A percentile compares a stretch with the other conserved stretches of the same genome.
These are phyloP conservation scores for Pseudopipra pipra DNA, from an alignment of 2,113 vertebrate species.

Conservation along the genomic window DNA sequence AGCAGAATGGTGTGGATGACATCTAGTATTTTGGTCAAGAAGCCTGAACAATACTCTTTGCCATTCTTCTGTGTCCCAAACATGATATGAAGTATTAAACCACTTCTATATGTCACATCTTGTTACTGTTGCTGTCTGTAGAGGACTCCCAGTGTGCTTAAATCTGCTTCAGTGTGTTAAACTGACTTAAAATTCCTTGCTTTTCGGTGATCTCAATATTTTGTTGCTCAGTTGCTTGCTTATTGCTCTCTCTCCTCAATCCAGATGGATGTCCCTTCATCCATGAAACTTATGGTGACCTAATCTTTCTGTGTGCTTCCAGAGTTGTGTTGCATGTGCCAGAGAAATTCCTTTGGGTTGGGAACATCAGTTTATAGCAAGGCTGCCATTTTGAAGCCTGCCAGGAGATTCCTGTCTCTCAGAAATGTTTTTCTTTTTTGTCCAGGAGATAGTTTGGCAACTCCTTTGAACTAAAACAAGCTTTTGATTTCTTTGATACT, in stretches of 20 bases:
- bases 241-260: neutral
- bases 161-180: neutral
- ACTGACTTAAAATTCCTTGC: neutral
- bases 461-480: neutral
- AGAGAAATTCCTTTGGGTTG: neutral
- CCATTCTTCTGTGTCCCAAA: neutral
- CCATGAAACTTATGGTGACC: neutral
- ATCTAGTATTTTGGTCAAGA: neutral
- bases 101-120: neutral
- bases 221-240: neutral
- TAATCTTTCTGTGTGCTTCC: neutral
- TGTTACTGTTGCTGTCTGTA: neutral
- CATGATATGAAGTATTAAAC: neutral
- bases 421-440: neutral
- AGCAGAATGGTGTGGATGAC: neutral
- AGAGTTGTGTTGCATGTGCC: neutral
- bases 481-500: neutral
- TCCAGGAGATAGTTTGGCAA: neutral
- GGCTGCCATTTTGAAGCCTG: neutral
- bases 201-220: neutral
- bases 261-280: neutral
- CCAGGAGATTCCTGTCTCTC: neutral
- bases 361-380: neutral
- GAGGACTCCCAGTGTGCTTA: neutral
- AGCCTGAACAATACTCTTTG: neutral